phyloP scores from a whole-genome alignment of 1,140 invertebrate genomes.

The Yoshiicerus persimilis region DNA sequence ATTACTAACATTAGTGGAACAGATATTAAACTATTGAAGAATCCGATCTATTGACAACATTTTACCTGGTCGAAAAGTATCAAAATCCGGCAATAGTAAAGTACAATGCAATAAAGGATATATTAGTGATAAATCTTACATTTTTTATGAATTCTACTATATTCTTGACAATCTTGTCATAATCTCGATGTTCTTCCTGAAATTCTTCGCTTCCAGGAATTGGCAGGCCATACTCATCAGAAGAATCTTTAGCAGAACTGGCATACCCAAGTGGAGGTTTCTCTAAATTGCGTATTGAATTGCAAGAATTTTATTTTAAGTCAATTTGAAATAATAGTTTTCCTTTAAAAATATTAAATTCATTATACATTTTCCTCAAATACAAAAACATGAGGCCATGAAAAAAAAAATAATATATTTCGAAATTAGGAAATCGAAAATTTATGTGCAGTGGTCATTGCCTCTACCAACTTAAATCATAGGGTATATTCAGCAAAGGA shows the following conservation, averaged over 20 bases:
- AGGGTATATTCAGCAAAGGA: not conserved
- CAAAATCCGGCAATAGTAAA: not conserved
- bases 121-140: not conserved
- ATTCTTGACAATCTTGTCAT: slow-evolving; percentile 25
- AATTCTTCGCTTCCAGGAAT: slow-evolving; percentile 30
- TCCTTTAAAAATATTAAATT: no score
- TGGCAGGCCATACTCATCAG: slow-evolving; percentile 36
- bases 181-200: not conserved
- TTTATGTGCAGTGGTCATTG: no score
- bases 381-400: no score
- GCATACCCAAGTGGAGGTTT: slow-evolving; percentile 32
- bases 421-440: no score
- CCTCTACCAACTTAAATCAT: not conserved
- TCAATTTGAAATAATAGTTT: no score
- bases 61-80: not conserved
- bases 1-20: no score
- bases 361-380: not conserved
- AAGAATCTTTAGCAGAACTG: slow-evolving; percentile 32
- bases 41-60: not conserved
- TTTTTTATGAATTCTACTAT: slow-evolving; percentile 28
- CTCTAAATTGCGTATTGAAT: not conserved
- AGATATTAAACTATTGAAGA: no score
- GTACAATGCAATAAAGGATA: not conserved
- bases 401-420: no score
- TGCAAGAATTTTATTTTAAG: not conserved